A percentile compares a stretch with the other conserved stretches of the same genome.
These are phyloP conservation scores for Colinus virginianus DNA, from an alignment of 2,113 vertebrate species.

Conservation along the genomic window DNA sequence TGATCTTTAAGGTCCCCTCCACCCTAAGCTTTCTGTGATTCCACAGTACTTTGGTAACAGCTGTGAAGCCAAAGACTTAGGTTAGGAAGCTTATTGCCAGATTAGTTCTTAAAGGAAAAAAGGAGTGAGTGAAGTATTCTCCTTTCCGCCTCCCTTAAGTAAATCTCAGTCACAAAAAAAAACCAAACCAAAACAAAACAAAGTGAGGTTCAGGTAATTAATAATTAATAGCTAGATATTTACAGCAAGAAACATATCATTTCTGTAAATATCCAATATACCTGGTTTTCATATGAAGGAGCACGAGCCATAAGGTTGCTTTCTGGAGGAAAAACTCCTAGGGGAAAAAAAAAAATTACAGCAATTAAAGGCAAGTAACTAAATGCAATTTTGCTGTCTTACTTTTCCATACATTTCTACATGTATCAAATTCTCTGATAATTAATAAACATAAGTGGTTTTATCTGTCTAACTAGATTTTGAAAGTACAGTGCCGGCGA, in stretches of 20 bases:
- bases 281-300: not conserved
- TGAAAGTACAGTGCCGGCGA: not conserved
- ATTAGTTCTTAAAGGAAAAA: not conserved
- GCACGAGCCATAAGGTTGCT: conserved; percentile 3
- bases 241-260: not conserved
- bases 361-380: not conserved
- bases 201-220: not conserved
- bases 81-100: not conserved
- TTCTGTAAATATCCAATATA: conserved; percentile 34
- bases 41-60: not conserved
- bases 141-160: not conserved
- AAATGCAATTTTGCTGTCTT: not conserved
- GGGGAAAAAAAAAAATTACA: not conserved
- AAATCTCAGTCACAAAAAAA: not conserved
- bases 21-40: too few relatives aligned
- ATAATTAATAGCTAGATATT: not conserved
- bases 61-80: not conserved
- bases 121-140: not conserved
- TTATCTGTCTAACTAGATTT: not conserved
- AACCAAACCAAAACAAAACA: not conserved
- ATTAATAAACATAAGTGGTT: not conserved
- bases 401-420: not conserved
- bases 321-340: conserved; percentile 68
- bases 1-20: too few relatives aligned
- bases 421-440: not conserved